Evolutionary conservation across 1,140 invertebrate genomes (phyloP).

Genomic region (Agrypnia vestita): DNA sequence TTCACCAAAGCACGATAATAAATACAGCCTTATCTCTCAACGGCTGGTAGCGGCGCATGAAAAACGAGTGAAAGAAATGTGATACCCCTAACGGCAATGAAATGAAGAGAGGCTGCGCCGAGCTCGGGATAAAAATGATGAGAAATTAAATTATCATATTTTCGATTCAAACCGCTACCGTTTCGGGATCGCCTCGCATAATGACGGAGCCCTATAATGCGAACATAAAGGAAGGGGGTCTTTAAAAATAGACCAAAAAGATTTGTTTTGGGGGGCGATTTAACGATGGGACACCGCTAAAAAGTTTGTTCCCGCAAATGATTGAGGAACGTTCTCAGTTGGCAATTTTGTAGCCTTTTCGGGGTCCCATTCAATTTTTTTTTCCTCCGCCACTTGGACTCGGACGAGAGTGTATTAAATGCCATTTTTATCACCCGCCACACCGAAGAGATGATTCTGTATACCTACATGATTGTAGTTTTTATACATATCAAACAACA

Average conservation of each 20-base stretch:
- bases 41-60: slow-evolving; percentile 16
- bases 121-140: slow-evolving; percentile 45
- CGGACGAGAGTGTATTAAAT: too few relatives aligned
- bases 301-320: slow-evolving; percentile 7
- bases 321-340: slow-evolving; percentile 7
- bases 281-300: slow-evolving; percentile 25
- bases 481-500: too few relatives aligned
- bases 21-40: slow-evolving; percentile 24
- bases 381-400: not conserved
- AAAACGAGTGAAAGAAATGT: slow-evolving; percentile 21
- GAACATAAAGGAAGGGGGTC: slow-evolving; percentile 40
- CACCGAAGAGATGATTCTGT: too few relatives aligned
- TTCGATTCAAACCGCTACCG: slow-evolving; percentile 58
- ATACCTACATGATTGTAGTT: too few relatives aligned
- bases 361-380: slow-evolving; percentile 5
- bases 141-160: slow-evolving; percentile 60
- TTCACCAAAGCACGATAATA: slow-evolving; percentile 17
- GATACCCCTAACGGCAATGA: slow-evolving; percentile 13
- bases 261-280: slow-evolving; percentile 31
- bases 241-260: slow-evolving; percentile 11
- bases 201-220: slow-evolving; percentile 50
- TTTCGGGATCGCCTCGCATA: slow-evolving; percentile 53
- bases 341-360: slow-evolving; percentile 12
- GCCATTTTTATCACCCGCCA: too few relatives aligned
- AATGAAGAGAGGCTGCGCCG: slow-evolving; percentile 29